Percentiles rank a stretch among this genome's conserved stretches.
Evolutionary conservation across 2,113 vertebrate species (phyloP).

Genomic region (Cinclus mexicanus): DNA sequence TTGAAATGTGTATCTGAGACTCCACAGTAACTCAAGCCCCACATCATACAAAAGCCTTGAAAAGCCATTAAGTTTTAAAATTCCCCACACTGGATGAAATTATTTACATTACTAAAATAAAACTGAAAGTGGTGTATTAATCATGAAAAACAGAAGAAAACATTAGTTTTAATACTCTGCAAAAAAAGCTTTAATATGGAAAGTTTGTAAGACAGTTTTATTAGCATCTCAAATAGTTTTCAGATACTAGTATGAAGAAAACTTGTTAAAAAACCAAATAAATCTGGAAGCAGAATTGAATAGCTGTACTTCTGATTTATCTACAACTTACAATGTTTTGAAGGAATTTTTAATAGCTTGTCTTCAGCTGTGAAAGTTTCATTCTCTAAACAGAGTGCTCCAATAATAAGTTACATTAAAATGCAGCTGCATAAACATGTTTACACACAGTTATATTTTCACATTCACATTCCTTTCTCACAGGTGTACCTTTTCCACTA

Average conservation of each 20-base stretch:
- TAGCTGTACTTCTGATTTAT: constrained; percentile 12
- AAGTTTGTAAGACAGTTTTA: not conserved
- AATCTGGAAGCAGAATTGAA: constrained; percentile 18
- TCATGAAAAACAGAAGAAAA: not conserved
- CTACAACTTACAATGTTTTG: not conserved
- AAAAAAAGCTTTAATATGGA: not conserved
- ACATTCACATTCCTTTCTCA: constrained; percentile 50
- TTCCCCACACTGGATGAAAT: not conserved
- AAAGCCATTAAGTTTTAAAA: not conserved
- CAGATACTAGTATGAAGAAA: not conserved
- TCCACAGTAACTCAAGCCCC: not conserved
- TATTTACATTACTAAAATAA: not conserved
- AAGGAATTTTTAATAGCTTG: constrained; percentile 50
- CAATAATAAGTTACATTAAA: constrained; percentile 52
- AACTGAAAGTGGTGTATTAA: not conserved
- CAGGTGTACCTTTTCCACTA: constrained; percentile 68
- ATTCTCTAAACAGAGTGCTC: constrained; percentile 26
- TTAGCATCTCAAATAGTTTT: constrained; percentile 3
- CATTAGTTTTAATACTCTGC: not conserved
- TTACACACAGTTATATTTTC: constrained; percentile 56
- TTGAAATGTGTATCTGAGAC: not conserved
- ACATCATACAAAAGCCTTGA: not conserved
- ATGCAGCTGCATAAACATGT: constrained; percentile 75
- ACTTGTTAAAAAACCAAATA: not conserved
- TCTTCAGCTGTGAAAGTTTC: constrained; percentile 52